Evolutionary conservation across 23 tunicate species (phyloP).

Genomic region (Ascidia mentula): DNA sequence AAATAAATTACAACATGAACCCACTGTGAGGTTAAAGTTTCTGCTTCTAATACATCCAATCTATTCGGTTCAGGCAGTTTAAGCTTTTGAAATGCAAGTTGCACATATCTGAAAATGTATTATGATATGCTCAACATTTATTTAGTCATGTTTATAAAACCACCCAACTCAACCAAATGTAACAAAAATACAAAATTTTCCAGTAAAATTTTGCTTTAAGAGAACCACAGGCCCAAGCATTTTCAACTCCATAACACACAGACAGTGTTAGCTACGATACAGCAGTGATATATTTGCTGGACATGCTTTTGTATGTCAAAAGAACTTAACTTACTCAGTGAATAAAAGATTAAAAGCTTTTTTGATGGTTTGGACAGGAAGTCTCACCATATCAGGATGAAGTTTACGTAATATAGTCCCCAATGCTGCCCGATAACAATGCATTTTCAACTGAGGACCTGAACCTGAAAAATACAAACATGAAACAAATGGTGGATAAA

Average conservation of each 20-base stretch:
- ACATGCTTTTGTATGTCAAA: too few relatives aligned
- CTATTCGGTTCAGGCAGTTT: conserved; percentile 15
- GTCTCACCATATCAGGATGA: conserved; percentile 58
- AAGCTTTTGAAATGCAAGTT: conserved; percentile 42
- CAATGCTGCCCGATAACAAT: conserved; percentile 77
- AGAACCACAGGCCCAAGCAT: too few relatives aligned
- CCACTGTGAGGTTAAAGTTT: conserved; percentile 40
- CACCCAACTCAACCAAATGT: too few relatives aligned
- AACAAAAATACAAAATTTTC: neutral
- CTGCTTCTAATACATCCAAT: conserved; percentile 13
- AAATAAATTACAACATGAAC: conserved; percentile 48
- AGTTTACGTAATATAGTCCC: conserved; percentile 42
- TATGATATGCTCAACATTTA: too few relatives aligned
- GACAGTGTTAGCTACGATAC: too few relatives aligned
- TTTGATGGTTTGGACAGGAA: conserved; percentile 51
- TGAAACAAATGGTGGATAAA: too few relatives aligned
- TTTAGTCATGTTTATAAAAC: too few relatives aligned
- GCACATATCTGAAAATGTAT: conserved; percentile 54
- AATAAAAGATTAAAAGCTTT: conserved; percentile 51
- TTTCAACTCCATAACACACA: too few relatives aligned
- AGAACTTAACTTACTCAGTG: conserved; percentile 7
- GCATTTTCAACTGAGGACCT: conserved; percentile 38
- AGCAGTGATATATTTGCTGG: too few relatives aligned
- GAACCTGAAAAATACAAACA: conserved; percentile 14
- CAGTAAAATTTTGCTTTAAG: neutral